Evolutionary conservation across 2,888 invertebrate genomes (phyloP), one percentile per base, ranked within the genome.

Genomic region (Sminthurides aquaticus): DNA sequence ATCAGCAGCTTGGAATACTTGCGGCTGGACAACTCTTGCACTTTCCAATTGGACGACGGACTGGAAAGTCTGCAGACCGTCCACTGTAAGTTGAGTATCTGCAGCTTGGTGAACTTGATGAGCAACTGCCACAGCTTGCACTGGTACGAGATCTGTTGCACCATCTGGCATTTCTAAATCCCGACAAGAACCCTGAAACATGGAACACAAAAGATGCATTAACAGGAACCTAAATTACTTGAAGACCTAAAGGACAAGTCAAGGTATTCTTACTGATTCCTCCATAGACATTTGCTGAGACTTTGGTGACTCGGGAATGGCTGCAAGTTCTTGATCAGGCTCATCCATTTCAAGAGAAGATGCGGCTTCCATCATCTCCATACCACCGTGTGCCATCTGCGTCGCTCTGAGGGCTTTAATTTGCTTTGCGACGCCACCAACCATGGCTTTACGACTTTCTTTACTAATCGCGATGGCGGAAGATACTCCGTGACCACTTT

Each of bases 251-350:
- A n/a, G n/a, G n/a, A n/a, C n/a, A n/a, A n/a, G n/a, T n/a, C n/a
- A n/a, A n/a, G n/a, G n/a, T n/a, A n/a, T 57, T 57, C 57, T 67
- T 60, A 58, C 63, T 20, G 66, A 60, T 25, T 70, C 67, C 52
- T 69, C 67, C 83, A 57, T 26, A 11, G 71, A 69, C 26, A 58
- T 65, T 49, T 58, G 58, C 48, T 59, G 61, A 27, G 69, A 68
- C 57, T 67, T 89, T 15, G 78, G 77, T 77, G 90, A 91, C 81
- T 93, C 92, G 18, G 91, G 91, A 77, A 92, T 92, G 64, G 90
- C 91, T 66, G 90, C 90, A 74, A 93, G 80, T 79, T 92, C 92
- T 62, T 90, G 90, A 79, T 93, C 92, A 1, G 89, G 88, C 71
- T 91, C 91, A 78, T 92, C 91, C 69, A 87, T 88, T 77, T 90